Evolutionary conservation across 2,888 invertebrate genomes (phyloP), one percentile per base, ranked within the genome.

Genomic region (Sesia apiformis): DNA sequence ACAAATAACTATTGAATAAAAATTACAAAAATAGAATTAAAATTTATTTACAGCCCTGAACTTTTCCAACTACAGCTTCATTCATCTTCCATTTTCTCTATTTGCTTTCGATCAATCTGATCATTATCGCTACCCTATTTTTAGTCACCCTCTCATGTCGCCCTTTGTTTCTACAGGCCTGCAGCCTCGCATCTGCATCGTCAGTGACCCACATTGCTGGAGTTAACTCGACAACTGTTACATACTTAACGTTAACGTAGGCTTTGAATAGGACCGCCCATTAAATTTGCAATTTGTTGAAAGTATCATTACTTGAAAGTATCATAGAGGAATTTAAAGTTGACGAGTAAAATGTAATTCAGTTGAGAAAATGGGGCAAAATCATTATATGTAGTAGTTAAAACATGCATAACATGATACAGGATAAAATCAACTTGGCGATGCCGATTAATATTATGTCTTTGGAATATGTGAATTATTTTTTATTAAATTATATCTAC

Each of bases 161-260:
- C 77, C 79, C 81, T 76, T 68, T 75, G 67, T 72, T 73, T 76
- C 74, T 76, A 74, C 79, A 76, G 72, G 70, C 69, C 38, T 39
- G 46, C 41, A 70, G 64, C 68, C 70, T 63, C 65, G 68, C 78
- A 76, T 67, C 70, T 66, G 72, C 77, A 75, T 67, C 73, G 70
- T 63, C 72, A 67, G 66, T 86, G 86, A 84, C 86, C 85, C 75
- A 86, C 70, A 81, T 86, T 64, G 62, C 57, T 69, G 60, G 66
- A 72, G 65, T 67, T 71, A 72, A 68, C 54, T 69, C 64, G 64
- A 66, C 68, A 71, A 70, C 69, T 64, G 63, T 65, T 70, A 62
- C 51, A 63, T 68, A 69, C 72, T 72, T 69, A 49, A 8, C 49
- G 5, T 72, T 69, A 49, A 8, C 49, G 5, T 49, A 8, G 8